Evolutionary conservation across 2,888 invertebrate species (phyloP), one percentile per base, ranked within the genome.

Genomic region (Macrophya annulata): DNA sequence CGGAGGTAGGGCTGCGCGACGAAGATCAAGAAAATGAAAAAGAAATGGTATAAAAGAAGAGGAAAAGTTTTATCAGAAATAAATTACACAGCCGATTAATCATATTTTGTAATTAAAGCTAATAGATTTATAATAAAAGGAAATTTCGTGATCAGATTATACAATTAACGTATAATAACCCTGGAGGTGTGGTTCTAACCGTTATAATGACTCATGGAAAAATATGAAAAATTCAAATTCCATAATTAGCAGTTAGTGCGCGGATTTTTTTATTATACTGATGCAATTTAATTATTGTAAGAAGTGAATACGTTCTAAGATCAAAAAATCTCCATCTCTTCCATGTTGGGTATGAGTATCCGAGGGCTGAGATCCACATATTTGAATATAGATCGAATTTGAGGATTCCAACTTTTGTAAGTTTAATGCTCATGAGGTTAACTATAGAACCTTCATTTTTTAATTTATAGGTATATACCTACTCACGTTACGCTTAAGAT

Each of bases 401-500:
- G 12, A 48, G 48, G 8, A 48, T 48, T 48, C 8, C 48, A 31
- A 31, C 31, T 31, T 31, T 48, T 12, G n/a, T n/a, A n/a, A n/a
- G n/a, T n/a, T n/a, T n/a, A n/a, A n/a, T n/a, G n/a, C n/a, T n/a
- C n/a, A n/a, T n/a, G 9, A 21, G 15, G 68, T 68, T 31, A 17
- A 68, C 48, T 45, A n/a, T 45, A n/a, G 10, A 74, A 51, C 51
- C 51, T 77, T 31, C 15, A 51, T 77, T 55, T 55, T 55, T 55
- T 37, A 37, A 25, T 48, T 37, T 83, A 17, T 74, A 8, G n/a
- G n/a, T 45, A 87, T 88, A 85, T 88, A 87, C 87, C 86, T 91
- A 94, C 95, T 95, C 94, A 96, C 96, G 96, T 96, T 90, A 96
- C 95, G 90, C 96, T 96, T 89, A 96, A 94, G 89, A 97, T 94